phyloP scores from a whole-genome alignment of 2,888 invertebrate genomes.

The Oxycera nigricornis region DNA sequence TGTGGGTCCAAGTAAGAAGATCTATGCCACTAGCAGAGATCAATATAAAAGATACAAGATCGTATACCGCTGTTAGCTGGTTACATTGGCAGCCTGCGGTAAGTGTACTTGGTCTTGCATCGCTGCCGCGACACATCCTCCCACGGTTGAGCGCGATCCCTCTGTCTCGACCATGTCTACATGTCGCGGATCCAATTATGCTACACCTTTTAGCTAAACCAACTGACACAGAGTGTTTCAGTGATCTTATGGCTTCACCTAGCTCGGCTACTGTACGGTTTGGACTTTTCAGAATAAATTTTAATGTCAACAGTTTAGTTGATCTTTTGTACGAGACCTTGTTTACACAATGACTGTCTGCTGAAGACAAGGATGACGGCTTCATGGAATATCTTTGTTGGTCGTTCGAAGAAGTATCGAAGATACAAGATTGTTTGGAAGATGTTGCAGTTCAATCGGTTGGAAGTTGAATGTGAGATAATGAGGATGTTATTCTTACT shows the following conservation, averaged over 20 bases:
- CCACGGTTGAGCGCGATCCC: background rate
- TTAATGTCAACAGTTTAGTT: conserved; percentile 13
- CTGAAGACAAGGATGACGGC: too few relatives aligned
- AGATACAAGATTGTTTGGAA: too few relatives aligned
- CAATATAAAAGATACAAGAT: background rate
- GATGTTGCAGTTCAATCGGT: too few relatives aligned
- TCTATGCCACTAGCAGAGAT: conserved; percentile 6
- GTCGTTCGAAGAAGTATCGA: too few relatives aligned
- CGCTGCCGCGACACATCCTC: background rate
- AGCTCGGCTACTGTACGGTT: conserved; percentile 26
- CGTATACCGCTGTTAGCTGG: background rate
- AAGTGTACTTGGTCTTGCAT: background rate
- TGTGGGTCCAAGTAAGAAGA: background rate
- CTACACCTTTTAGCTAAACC: conserved; percentile 24
- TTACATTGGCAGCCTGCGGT: background rate
- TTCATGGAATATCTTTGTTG: too few relatives aligned
- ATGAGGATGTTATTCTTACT: too few relatives aligned
- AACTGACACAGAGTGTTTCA: conserved; percentile 10
- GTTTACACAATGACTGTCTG: conserved; percentile 13
- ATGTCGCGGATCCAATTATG: conserved; percentile 27
- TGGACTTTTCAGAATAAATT: conserved; percentile 18
- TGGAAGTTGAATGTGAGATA: too few relatives aligned
- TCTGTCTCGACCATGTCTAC: conserved; percentile 34
- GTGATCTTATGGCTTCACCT: conserved; percentile 28
- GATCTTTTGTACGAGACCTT: conserved; percentile 19